Evolutionary conservation across 35 echinoderm and acorn worm species (phyloP), one percentile per base, ranked within the genome.

Genomic region (Ophioderma brevispina): DNA sequence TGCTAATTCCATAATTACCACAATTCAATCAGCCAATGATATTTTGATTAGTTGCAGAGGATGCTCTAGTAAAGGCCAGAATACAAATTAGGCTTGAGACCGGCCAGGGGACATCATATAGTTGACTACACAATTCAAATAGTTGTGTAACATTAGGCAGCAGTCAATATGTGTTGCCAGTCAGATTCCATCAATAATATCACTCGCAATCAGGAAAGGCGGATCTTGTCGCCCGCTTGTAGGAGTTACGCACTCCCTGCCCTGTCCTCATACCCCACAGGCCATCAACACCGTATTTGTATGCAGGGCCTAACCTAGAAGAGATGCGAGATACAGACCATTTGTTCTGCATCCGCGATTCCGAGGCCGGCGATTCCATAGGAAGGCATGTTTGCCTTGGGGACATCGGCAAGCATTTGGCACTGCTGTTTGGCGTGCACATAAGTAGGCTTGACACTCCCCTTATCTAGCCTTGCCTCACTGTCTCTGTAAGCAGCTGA

Each of bases 331-430:
- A 70, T 70, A 70, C 59, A 70, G 59, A 70, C 59, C 59, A 70
- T 70, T 70, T 70, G 59, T 70, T 70, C 59, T 70, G 59, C 59
- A 70, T 70, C 59, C 59, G 59, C 5, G 59, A 70, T 70, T 70
- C 59, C n/a, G 59, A 70, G 59, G 59, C 23, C n/a, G 59, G 59
- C 59, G 59, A 70, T 70, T 70, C 59, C 59, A 13, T 25, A 13
- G 59, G 59, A 70, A 70, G n/a, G 59, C 59, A 2, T 70, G 59
- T 70, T 15, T 70, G 59, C 59, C 59, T 70, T 30, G 59, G 59
- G 59, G 59, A 70, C 59, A 70, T 70, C 28, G 23, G 59, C 59
- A 25, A 70, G 59, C 59, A 70, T 70, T 70, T 70, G 59, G 17
- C 59, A 25, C 59, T 70, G 59, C 4, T 25, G 59, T 70, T 70